Percentiles rank a stretch among this genome's conserved stretches.
These are phyloP conservation scores for Cairina moschata DNA, from an alignment of 2,113 vertebrate species.

Conservation along the genomic window DNA sequence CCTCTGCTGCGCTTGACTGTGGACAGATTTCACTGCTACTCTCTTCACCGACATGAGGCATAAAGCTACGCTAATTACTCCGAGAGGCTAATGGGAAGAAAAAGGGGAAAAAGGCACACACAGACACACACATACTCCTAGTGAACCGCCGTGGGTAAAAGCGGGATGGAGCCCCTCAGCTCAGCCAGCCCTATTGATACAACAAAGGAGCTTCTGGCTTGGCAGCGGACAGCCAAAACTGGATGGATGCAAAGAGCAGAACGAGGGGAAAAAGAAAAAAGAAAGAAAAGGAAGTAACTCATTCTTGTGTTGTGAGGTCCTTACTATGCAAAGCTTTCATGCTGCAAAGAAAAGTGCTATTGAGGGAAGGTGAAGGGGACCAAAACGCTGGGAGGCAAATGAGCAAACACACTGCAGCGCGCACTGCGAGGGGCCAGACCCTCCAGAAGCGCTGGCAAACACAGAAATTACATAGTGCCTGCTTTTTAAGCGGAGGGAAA, in stretches of 20 bases:
- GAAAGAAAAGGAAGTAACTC: constrained; percentile 48
- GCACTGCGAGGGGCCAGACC: neutral
- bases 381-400: neutral
- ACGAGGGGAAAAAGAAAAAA: neutral
- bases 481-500: neutral
- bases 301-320: neutral
- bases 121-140: neutral
- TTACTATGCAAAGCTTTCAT: constrained; percentile 6
- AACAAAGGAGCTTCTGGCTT: constrained; percentile 42
- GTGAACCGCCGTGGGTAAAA: neutral
- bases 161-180: neutral
- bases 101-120: neutral
- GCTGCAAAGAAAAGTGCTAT: constrained; percentile 46
- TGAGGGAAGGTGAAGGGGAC: constrained; percentile 34
- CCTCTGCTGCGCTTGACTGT: neutral
- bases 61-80: constrained; percentile 35
- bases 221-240: constrained; percentile 9
- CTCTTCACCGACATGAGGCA: neutral
- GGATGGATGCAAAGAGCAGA: neutral
- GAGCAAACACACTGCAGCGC: neutral
- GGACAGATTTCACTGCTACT: neutral
- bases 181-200: neutral
- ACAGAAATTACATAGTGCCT: neutral
- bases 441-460: neutral
- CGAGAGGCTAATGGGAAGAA: neutral